Base-by-base conservation (phyloP, 2,113 vertebrate genomes). In the Dunckerocampus dactyliophorus region DNA sequence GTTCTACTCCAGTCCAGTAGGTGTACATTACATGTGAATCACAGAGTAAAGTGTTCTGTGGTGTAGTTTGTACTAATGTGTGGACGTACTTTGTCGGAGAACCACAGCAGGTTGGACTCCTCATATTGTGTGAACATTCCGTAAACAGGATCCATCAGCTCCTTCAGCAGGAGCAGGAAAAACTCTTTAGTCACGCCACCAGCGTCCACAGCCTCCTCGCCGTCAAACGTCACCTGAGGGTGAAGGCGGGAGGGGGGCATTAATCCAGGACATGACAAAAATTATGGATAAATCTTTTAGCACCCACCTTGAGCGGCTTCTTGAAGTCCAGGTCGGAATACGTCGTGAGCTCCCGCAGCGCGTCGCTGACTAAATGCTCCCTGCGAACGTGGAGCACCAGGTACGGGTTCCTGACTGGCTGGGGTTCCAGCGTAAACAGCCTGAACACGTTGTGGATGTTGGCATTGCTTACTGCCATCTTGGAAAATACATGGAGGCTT, bases 401-500 rank as follows among this genome's bases (percentile, higher is more conserved):
- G 84, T 95, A 98, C 54, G 96, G 96, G 84, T 94, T 99, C 83
- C 93, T 93, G 62, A 94, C 93, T 70, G 98, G 90, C 80, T 97
- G 91, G 70, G 95, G 95, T 79, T 98, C 96, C 91, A 99, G 74
- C 2, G 95, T 97, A 70, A 98, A 93, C 85, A 99, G 91, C 95
- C 96, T 98, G 69, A 99, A 98, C 72, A 98, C 91, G 17, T 99
- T 99, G 88, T 99, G 95, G 63, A 99, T 80, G 82, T 95, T 98
- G 68, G 95, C 95, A 64, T 95, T 94, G 1, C 96, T 98, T 68
- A 96, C 94, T 1, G 96, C 96, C 83, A 98, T 95, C 96, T 99
- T 67, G 8, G 63, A 12, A 74, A 31, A 1, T 52, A 14, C 39
- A 42, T 42, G 39, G 12, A 43, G 13, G 31, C 31, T 43, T 43